Conservation (phyloP, 2,888 invertebrate species). For the Yponomeuta sedellus region DNA sequence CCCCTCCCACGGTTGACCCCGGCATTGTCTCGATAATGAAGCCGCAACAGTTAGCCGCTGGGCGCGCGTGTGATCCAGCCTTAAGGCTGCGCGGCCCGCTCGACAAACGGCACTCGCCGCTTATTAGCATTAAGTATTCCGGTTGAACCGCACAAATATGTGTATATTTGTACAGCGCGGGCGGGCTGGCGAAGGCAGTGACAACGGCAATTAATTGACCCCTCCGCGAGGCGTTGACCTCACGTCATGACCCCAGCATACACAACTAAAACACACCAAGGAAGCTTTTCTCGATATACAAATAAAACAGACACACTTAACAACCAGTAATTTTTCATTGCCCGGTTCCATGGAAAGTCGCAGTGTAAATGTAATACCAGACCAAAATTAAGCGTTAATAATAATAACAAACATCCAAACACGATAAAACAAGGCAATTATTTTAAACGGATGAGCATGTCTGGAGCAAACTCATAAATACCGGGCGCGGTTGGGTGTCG, state of each 20-base stretch:
- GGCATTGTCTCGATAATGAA: not conserved
- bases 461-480: not conserved
- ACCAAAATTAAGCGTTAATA: not conserved
- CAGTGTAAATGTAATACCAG: not conserved
- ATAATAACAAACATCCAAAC: not conserved
- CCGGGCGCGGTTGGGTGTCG: not conserved
- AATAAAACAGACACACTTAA: no score
- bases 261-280: not conserved
- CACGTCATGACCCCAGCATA: not conserved
- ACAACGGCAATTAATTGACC: not conserved
- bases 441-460: not conserved
- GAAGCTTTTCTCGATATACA: not conserved
- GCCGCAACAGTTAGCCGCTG: not conserved
- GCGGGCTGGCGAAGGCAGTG: not conserved
- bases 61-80: not conserved
- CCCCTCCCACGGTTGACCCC: not conserved
- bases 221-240: not conserved
- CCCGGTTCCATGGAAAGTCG: not conserved
- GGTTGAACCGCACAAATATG: constrained; percentile 24
- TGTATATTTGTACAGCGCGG: not conserved
- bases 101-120: constrained; percentile 30
- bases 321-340: no score
- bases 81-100: not conserved
- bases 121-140: constrained; percentile 25
- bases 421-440: not conserved